Conservation (phyloP, 2,797 vertebrate genomes). For the Vespertilio murinus region DNA sequence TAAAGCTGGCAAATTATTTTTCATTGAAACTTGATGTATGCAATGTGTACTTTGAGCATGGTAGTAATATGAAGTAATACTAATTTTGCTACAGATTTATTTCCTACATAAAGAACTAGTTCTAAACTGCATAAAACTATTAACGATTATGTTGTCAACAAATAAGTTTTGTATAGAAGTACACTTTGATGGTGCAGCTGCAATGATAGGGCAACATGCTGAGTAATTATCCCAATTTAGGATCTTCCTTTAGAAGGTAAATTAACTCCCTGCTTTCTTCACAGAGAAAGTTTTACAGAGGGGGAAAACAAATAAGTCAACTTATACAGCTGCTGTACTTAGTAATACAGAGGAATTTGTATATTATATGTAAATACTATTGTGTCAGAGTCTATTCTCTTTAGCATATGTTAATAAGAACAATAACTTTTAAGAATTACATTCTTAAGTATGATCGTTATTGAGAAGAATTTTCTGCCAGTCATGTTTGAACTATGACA, state of each 20-base stretch:
- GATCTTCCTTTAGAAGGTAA: background rate
- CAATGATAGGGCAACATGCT: background rate
- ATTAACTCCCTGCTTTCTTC: background rate
- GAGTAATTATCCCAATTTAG: background rate
- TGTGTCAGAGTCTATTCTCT: background rate
- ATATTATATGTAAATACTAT: background rate
- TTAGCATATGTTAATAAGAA: background rate
- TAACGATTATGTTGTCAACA: background rate
- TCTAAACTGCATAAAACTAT: background rate
- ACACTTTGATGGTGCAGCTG: background rate
- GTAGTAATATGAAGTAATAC: background rate
- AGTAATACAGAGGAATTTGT: background rate
- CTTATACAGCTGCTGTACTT: background rate
- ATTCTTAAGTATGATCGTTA: background rate
- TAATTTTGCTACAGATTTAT: background rate
- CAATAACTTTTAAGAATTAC: background rate
- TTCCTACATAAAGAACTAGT: background rate
- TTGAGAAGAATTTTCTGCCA: background rate
- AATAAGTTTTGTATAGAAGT: background rate
- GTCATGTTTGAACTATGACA: background rate
- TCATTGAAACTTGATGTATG: background rate
- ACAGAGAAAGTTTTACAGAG: background rate
- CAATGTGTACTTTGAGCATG: background rate
- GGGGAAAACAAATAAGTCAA: background rate
- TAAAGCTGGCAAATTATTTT: background rate